Conservation (phyloP, 2,113 vertebrate genomes). For the Dasypus novemcinctus region DNA sequence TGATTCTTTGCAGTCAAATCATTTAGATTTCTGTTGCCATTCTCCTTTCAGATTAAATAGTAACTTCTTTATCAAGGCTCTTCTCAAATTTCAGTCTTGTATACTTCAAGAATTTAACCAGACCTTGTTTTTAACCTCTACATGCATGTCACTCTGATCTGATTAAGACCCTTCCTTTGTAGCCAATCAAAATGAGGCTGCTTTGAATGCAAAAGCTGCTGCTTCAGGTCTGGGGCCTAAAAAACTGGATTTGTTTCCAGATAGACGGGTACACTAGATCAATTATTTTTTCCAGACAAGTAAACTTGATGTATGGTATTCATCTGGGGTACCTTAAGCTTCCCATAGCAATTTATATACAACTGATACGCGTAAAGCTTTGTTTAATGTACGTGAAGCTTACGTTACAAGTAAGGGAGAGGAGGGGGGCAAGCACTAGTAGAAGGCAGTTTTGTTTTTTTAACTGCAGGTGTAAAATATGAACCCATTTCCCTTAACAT, state of each 20-base stretch:
- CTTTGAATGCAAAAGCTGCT: slow-evolving; percentile 71
- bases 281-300: slow-evolving; percentile 61
- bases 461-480: slow-evolving; percentile 56
- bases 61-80: slow-evolving; percentile 74
- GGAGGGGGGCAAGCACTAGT: not conserved
- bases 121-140: slow-evolving; percentile 46
- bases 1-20: slow-evolving; percentile 74
- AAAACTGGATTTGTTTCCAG: slow-evolving; percentile 68
- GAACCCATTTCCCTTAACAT: not conserved
- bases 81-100: slow-evolving; percentile 71
- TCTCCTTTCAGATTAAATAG: slow-evolving; percentile 75
- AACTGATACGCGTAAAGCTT: slow-evolving; percentile 35
- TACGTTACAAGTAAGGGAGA: not conserved
- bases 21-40: slow-evolving; percentile 66
- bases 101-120: slow-evolving; percentile 66
- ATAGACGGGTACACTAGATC: not conserved
- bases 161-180: slow-evolving; percentile 71
- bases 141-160: slow-evolving; percentile 36
- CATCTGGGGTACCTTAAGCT: slow-evolving; percentile 50
- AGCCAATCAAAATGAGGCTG: slow-evolving; percentile 73
- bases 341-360: slow-evolving; percentile 14
- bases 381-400: slow-evolving; percentile 53
- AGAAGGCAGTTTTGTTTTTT: not conserved
- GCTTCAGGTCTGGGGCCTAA: slow-evolving; percentile 76
- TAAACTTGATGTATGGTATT: slow-evolving; percentile 35